A percentile compares a stretch with the other conserved stretches of the same genome.
These are phyloP conservation scores for Geococcyx californianus DNA, from an alignment of 2,113 vertebrate species.

Conservation along the genomic window DNA sequence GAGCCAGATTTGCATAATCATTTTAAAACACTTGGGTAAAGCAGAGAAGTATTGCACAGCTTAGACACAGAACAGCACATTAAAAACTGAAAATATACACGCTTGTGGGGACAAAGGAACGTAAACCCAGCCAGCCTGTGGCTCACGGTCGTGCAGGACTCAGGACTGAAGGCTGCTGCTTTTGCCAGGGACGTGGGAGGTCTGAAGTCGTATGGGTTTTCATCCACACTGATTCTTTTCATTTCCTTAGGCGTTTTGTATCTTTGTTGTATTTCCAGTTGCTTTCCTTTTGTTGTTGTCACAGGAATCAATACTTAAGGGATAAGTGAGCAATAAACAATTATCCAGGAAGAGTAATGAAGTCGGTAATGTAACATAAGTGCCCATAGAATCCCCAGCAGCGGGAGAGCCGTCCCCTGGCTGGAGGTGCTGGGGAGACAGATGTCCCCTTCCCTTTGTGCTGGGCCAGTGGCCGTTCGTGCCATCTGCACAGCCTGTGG, in stretches of 20 bases:
- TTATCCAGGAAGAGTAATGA: not conserved
- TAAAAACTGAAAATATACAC: not conserved
- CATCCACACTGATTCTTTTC: not conserved
- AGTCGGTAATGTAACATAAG: not conserved
- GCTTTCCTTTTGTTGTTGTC: not conserved
- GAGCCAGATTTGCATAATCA: not conserved
- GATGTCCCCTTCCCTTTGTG: not conserved
- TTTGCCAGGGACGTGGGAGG: not conserved
- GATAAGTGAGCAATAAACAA: not conserved
- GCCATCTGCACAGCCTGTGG: not conserved
- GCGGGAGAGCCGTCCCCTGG: not conserved
- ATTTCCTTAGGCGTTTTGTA: not conserved
- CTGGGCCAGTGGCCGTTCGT: not conserved
- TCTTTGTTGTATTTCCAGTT: not conserved
- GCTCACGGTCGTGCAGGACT: not conserved
- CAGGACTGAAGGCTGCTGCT: not conserved
- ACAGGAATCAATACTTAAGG: not conserved
- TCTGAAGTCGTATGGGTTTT: not conserved
- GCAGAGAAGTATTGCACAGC: not conserved
- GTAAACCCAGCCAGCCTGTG: not conserved
- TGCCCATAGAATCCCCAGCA: not conserved
- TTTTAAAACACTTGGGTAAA: not conserved
- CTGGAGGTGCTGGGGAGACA: slow-evolving; percentile 8
- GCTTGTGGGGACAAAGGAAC: not conserved
- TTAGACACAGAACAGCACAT: not conserved